Percentiles rank a stretch among this genome's conserved stretches.
Conservation (phyloP, 2,888 invertebrate genomes). For the Caenorhabditis parvicauda region DNA sequence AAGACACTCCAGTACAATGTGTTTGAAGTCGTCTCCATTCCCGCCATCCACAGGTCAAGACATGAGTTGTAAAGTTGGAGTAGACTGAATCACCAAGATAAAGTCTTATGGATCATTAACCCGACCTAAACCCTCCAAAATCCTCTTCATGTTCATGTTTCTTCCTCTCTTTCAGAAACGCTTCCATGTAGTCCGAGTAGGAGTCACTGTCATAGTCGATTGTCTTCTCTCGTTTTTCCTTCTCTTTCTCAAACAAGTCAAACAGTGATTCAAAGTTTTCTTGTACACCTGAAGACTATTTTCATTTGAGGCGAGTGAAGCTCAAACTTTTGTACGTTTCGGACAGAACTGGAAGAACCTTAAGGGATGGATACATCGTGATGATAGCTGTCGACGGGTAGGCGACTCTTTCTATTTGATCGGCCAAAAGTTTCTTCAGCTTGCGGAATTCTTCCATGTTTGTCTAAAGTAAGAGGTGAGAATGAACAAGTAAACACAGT, state of each 20-base stretch:
- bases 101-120: not conserved
- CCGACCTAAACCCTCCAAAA: constrained; percentile 23
- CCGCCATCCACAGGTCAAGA: constrained; percentile 42
- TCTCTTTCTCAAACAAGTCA: constrained; percentile 20
- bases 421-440: constrained; percentile 15
- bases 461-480: constrained; percentile 6
- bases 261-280: no score
- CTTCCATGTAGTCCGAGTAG: constrained; percentile 32
- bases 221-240: constrained; percentile 12
- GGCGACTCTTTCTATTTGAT: constrained; percentile 21
- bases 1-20: constrained; percentile 36
- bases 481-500: no score
- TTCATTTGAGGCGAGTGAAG: no score
- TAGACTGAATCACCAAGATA: constrained; percentile 15
- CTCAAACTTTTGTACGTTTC: no score
- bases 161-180: constrained; percentile 31
- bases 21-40: constrained; percentile 41
- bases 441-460: constrained; percentile 20
- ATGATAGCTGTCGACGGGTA: constrained; percentile 21
- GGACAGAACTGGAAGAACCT: constrained; percentile 14
- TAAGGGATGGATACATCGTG: constrained; percentile 23
- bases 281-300: no score
- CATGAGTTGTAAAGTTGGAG: constrained; percentile 23
- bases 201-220: constrained; percentile 31
- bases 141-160: constrained; percentile 24